These are phyloP conservation scores for Campylomormyrus tamandua DNA, from an alignment of 2,113 vertebrate species.

Conservation along the genomic window DNA sequence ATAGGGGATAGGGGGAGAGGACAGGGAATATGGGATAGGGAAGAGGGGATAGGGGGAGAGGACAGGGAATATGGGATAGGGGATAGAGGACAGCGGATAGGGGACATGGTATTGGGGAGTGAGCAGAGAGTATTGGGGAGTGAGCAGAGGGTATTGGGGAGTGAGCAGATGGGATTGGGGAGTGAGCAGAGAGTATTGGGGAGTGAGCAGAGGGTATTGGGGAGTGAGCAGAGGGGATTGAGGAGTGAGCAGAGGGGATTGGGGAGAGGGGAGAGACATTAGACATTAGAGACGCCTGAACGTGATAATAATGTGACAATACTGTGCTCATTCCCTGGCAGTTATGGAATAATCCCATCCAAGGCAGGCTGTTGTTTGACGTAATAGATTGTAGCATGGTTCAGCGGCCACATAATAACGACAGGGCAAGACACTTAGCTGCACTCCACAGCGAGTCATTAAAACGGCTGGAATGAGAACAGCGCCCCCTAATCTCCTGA, in stretches of 20 bases:
- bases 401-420: neutral
- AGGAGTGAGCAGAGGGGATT: neutral
- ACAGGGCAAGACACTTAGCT: neutral
- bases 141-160: neutral
- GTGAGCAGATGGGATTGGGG: neutral
- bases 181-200: neutral
- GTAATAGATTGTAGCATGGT: neutral
- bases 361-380: neutral
- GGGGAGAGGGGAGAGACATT: neutral
- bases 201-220: too few relatives aligned
- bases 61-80: too few relatives aligned
- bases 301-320: neutral
- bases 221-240: neutral
- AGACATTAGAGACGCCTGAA: neutral
- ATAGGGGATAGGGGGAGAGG: too few relatives aligned
- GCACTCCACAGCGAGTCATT: neutral
- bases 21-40: too few relatives aligned
- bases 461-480: neutral
- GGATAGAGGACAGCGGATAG: too few relatives aligned
- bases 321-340: neutral
- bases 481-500: neutral
- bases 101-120: neutral
- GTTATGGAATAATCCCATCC: neutral
- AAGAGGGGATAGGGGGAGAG: too few relatives aligned
- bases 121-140: too few relatives aligned